Percentiles rank a stretch among this genome's conserved stretches.
phyloP scores from a whole-genome alignment of 2,113 vertebrate genomes.

The Oncorhynchus clarkii region DNA sequence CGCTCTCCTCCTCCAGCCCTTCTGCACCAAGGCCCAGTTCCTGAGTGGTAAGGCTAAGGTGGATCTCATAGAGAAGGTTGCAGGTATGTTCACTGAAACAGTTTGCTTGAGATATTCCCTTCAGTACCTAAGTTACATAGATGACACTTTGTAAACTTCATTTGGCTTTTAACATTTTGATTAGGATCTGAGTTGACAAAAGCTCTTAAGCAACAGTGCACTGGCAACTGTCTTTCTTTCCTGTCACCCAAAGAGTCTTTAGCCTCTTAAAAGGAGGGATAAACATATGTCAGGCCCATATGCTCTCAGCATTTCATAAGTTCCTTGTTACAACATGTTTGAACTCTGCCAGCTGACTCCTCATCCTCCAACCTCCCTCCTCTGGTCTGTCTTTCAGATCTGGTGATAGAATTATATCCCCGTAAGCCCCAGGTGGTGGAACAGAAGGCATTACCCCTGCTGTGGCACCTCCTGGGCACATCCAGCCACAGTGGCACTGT shows the following conservation, averaged over 20 bases:
- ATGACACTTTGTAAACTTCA: too few species aligned
- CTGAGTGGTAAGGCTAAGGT: slow-evolving; percentile 92
- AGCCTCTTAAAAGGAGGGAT: neutral
- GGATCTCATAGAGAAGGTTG: slow-evolving; percentile 88
- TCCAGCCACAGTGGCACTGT: slow-evolving; percentile 77
- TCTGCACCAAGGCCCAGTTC: slow-evolving; percentile 93
- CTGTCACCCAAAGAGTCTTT: too few species aligned
- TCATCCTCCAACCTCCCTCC: neutral
- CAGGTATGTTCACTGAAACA: slow-evolving; percentile 73
- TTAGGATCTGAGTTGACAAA: neutral
- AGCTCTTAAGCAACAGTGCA: neutral
- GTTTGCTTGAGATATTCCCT: too few species aligned
- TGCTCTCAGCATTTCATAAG: neutral
- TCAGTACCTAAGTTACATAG: too few species aligned
- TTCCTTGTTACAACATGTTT: neutral
- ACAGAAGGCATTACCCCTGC: slow-evolving; percentile 83
- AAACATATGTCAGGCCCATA: too few species aligned
- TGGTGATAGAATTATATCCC: slow-evolving; percentile 83
- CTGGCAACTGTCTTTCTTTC: too few species aligned
- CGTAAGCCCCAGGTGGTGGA: slow-evolving; percentile 85
- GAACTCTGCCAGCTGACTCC: neutral
- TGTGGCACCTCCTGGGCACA: slow-evolving; percentile 87
- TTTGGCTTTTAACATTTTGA: neutral
- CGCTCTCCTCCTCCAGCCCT: slow-evolving; percentile 86
- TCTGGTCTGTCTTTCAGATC: slow-evolving; percentile 65